Evolutionary conservation across 2,888 invertebrate genomes (phyloP).

Genomic region (Trachelus stipa): DNA sequence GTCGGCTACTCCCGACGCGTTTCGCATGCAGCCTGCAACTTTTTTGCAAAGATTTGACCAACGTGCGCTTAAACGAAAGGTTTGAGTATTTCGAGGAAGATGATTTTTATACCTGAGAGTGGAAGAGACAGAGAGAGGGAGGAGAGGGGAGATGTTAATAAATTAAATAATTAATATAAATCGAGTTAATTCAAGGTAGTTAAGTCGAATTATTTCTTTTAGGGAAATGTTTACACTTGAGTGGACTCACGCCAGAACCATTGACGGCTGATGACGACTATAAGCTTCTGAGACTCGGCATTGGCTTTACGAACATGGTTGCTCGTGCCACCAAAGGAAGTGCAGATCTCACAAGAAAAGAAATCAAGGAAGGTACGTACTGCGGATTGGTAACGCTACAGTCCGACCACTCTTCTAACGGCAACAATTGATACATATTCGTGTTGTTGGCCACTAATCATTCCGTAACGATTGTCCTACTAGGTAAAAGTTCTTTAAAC

Average conservation of each 20-base stretch:
- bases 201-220: conserved; percentile 34
- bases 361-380: conserved; percentile 86
- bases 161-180: background rate
- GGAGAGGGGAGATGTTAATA: conserved; percentile 28
- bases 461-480: too few species aligned
- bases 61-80: background rate
- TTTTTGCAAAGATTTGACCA: background rate
- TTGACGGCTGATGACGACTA: conserved; percentile 97
- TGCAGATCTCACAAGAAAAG: conserved; percentile 92
- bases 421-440: too few species aligned
- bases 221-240: conserved; percentile 95
- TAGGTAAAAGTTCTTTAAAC: background rate
- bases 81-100: background rate
- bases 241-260: conserved; percentile 93
- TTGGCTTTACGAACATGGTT: conserved; percentile 99
- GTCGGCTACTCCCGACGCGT: conserved; percentile 29
- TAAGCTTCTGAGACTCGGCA: conserved; percentile 91
- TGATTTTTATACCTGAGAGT: background rate
- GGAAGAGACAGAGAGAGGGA: conserved; percentile 21
- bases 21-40: conserved; percentile 17
- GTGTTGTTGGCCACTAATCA: too few species aligned
- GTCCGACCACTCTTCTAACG: background rate
- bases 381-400: too few species aligned
- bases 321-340: conserved; percentile 95
- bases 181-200: background rate